phyloP scores from a whole-genome alignment of 2,888 invertebrate genomes.

The Anthophora plumipes region DNA sequence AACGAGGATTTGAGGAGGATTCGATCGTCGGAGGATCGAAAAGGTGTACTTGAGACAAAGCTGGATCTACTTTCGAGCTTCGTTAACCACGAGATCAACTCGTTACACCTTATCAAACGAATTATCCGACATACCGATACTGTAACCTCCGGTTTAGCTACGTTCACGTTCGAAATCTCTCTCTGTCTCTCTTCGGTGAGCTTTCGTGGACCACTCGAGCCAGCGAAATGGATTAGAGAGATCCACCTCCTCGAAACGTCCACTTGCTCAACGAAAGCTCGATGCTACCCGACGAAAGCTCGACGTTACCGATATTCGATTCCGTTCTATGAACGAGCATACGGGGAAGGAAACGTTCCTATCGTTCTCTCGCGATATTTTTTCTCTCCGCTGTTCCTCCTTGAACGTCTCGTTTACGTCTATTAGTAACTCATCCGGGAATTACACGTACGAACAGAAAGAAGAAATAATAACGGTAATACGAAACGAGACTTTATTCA shows the following conservation, averaged over 20 bases:
- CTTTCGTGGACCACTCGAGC: constrained; percentile 25
- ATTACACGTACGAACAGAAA: not conserved
- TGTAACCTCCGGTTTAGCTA: constrained; percentile 20
- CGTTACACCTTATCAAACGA: constrained; percentile 76
- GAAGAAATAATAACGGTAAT: constrained; percentile 8
- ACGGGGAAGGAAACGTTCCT: too few relatives aligned
- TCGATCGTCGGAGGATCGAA: constrained; percentile 9
- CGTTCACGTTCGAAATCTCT: constrained; percentile 18
- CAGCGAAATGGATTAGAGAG: constrained; percentile 43
- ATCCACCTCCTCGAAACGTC: constrained; percentile 21
- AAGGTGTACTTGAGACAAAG: constrained; percentile 11
- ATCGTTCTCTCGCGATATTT: not conserved
- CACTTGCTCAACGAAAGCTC: not conserved
- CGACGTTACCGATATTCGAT: not conserved
- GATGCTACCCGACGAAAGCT: not conserved
- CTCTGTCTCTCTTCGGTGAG: too few relatives aligned
- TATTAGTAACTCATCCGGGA: not conserved
- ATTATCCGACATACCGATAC: constrained; percentile 67
- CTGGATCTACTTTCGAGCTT: constrained; percentile 62
- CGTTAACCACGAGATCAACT: constrained; percentile 69
- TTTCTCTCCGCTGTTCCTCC: too few relatives aligned
- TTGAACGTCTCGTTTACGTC: not conserved
- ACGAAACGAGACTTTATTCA: not conserved
- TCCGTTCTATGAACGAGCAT: not conserved
- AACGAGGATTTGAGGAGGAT: too few relatives aligned